Evolutionary conservation across 2,888 invertebrate genomes (phyloP).

Genomic region (Machimus atricapillus): DNA sequence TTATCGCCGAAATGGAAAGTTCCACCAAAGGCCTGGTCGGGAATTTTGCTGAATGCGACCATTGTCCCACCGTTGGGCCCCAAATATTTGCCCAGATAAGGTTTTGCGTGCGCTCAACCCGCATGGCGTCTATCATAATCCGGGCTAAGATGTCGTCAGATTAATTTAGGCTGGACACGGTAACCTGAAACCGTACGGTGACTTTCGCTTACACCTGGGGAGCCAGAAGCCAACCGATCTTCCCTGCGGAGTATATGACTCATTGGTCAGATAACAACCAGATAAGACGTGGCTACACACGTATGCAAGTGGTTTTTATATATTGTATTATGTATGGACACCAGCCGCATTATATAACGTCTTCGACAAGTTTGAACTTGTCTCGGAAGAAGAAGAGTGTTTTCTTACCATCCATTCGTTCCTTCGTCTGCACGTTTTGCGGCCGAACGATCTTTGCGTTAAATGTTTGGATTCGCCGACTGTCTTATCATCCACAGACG

Average conservation of each 20-base stretch:
- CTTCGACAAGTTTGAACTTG: slow-evolving; percentile 25
- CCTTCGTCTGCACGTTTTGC: slow-evolving; percentile 13
- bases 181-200: background rate
- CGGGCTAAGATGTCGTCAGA: background rate
- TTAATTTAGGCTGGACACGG: background rate
- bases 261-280: slow-evolving; percentile 12
- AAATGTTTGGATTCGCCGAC: slow-evolving; percentile 7
- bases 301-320: background rate
- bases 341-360: slow-evolving; percentile 12
- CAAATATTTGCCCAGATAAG: background rate
- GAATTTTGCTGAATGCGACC: background rate
- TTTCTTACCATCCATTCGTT: background rate
- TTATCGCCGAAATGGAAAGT: background rate
- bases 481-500: background rate
- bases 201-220: slow-evolving; percentile 18
- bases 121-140: background rate
- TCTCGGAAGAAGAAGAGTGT: slow-evolving; percentile 7
- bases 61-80: background rate
- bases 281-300: background rate
- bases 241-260: slow-evolving; percentile 6
- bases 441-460: background rate
- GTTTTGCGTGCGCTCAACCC: background rate
- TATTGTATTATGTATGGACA: slow-evolving; percentile 10
- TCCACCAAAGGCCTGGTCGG: background rate
- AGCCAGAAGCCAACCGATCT: background rate